Base-by-base conservation (phyloP, 2,113 vertebrate species). In the Empidonax alnorum region DNA sequence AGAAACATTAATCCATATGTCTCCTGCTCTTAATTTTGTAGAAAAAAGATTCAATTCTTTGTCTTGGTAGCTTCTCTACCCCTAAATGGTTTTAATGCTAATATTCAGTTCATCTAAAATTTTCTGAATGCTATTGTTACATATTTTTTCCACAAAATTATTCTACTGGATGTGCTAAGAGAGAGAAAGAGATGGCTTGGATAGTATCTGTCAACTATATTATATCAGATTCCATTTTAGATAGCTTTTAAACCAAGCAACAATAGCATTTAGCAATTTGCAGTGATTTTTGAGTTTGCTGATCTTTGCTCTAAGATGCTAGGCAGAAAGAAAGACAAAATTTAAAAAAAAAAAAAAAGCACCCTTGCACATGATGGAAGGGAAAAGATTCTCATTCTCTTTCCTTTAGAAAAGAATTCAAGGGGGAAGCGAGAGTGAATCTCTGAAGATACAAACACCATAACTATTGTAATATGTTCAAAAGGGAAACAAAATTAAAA, bases 241-340 rank as follows among this genome's bases (percentile, higher is more conserved):
- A 94, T 89, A 76, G 44, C 73, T 93, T 85, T 94, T 68, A 94
- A 86, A 66, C 82, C 56, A 88, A 72, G 67, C 16, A 88, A 87
- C 66, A 96, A 96, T 85, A 94, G 13, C 35, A 92, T 92, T 59
- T 67, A 30, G 47, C 66, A 93, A 72, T 91, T 96, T 93, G 42
- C 47, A 90, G n/a, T 84, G 73, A 82, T 84, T 94, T 96, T 93
- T 96, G 56, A 93, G 82, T 90, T 95, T 96, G n/a, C 14, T 69
- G 37, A 76, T 89, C 53, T 94, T 95, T 95, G 65, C 58, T 94
- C n/a, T 84, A 89, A 91, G 31, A 85, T 94, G 24, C 42, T 77
- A 80, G 50, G 23, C 15, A 87, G 31, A 65, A 56, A 90, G 77
- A 76, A 67, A 84, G 52, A 89, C 37, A 95, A 33, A 74, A 87